These are phyloP conservation scores for Pimephales promelas DNA, from an alignment of 2,113 vertebrate species.

Conservation along the genomic window DNA sequence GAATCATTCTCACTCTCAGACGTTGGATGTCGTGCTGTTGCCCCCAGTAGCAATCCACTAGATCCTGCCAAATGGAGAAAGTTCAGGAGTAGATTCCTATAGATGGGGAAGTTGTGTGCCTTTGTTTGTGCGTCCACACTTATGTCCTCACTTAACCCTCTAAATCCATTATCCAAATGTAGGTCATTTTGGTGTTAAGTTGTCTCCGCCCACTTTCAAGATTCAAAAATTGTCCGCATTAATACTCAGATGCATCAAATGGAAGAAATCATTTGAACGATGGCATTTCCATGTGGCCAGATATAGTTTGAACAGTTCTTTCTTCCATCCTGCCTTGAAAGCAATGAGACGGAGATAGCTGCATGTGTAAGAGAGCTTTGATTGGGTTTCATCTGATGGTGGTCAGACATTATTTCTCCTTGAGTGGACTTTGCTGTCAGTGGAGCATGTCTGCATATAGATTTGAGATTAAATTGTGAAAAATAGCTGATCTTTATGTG, in stretches of 20 bases:
- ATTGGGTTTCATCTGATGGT: constrained; percentile 19
- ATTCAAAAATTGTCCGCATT: background rate
- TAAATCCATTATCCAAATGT: constrained; percentile 50
- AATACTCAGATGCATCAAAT: background rate
- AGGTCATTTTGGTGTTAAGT: constrained; percentile 44
- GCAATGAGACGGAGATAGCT: constrained; percentile 21
- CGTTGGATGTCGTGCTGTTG: constrained; percentile 6
- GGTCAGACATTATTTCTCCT: background rate
- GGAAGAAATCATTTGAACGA: background rate
- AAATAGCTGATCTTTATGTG: background rate
- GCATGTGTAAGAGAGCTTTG: constrained; percentile 12
- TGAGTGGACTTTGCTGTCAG: constrained; percentile 25
- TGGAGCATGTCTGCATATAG: constrained; percentile 41
- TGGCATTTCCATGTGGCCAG: constrained; percentile 27
- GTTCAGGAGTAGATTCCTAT: constrained; percentile 20
- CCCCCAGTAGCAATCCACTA: constrained; percentile 25
- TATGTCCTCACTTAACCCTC: constrained; percentile 28
- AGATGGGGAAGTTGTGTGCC: constrained; percentile 15
- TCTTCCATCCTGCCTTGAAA: background rate
- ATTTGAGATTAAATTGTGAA: constrained; percentile 29
- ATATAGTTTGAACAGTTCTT: constrained; percentile 1
- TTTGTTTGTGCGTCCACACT: constrained; percentile 4
- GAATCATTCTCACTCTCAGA: constrained; percentile 18
- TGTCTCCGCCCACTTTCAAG: constrained; percentile 13
- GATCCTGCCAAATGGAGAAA: constrained; percentile 17